Evolutionary conservation across 2,888 invertebrate genomes (phyloP).

Genomic region (Sturmia bella): DNA sequence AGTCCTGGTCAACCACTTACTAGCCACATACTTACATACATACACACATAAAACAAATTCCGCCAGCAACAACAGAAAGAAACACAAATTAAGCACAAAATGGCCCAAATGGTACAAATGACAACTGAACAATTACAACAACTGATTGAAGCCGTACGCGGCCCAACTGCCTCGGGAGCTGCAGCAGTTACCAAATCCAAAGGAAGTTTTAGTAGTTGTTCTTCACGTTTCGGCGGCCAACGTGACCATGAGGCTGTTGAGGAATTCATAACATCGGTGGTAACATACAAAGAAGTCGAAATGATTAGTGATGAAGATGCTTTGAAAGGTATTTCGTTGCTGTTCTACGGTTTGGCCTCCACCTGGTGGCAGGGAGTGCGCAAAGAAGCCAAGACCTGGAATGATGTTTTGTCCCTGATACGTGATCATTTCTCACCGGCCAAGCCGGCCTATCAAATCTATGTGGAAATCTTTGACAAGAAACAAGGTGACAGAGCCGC

Average conservation of each 20-base stretch:
- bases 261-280: slow-evolving; percentile 77
- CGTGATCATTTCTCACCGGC: slow-evolving; percentile 79
- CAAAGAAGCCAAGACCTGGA: slow-evolving; percentile 78
- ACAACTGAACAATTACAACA: slow-evolving; percentile 77
- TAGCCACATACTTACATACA: too few relatives aligned
- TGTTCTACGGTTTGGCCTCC: slow-evolving; percentile 75
- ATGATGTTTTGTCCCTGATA: slow-evolving; percentile 75
- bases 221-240: slow-evolving; percentile 77
- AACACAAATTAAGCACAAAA: slow-evolving; percentile 65
- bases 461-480: slow-evolving; percentile 77
- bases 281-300: slow-evolving; percentile 79
- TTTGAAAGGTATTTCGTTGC: slow-evolving; percentile 76
- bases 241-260: slow-evolving; percentile 79
- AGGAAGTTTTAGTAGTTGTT: slow-evolving; percentile 78
- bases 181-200: slow-evolving; percentile 73
- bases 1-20: slow-evolving; percentile 6
- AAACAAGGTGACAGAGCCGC: slow-evolving; percentile 72
- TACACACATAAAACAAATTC: not conserved
- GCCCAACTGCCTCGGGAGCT: slow-evolving; percentile 70
- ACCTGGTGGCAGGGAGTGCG: slow-evolving; percentile 80
- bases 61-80: slow-evolving; percentile 10
- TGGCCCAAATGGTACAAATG: slow-evolving; percentile 73
- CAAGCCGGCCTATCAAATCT: slow-evolving; percentile 78
- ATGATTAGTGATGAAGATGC: slow-evolving; percentile 78
- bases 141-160: slow-evolving; percentile 76